Conservation (phyloP, 2,888 invertebrate species). For the Sarcophaga caerulescens region DNA sequence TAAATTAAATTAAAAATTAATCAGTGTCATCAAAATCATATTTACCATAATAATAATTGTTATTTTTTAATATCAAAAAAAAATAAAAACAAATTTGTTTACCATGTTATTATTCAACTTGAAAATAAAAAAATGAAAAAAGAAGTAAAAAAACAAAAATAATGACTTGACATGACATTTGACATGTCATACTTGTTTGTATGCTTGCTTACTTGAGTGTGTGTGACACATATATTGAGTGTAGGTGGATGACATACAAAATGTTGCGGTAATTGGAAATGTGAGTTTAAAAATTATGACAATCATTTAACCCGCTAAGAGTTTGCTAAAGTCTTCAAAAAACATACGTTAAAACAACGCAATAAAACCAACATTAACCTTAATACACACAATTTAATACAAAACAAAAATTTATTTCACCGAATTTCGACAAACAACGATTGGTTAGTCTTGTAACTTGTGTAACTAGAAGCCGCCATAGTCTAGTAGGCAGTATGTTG, state of each 20-base stretch:
- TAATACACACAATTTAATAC: too few species aligned
- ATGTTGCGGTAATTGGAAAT: background rate
- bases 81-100: conserved; percentile 30
- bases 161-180: conserved; percentile 22
- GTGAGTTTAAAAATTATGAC: conserved; percentile 15
- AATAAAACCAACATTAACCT: too few species aligned
- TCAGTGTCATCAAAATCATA: too few species aligned
- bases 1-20: background rate
- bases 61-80: conserved; percentile 7
- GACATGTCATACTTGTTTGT: background rate
- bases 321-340: background rate
- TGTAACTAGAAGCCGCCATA: too few species aligned
- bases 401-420: too few species aligned
- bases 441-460: too few species aligned
- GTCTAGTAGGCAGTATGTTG: too few species aligned
- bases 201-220: background rate
- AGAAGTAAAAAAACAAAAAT: too few species aligned
- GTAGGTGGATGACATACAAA: background rate
- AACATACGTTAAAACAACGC: too few species aligned
- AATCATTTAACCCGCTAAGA: conserved; percentile 18
- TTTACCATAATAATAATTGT: background rate
- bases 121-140: background rate
- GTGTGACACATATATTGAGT: background rate
- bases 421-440: too few species aligned
- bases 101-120: conserved; percentile 37